Conservation (phyloP, 2,797 vertebrate genomes). For the Acanthopagrus latus region DNA sequence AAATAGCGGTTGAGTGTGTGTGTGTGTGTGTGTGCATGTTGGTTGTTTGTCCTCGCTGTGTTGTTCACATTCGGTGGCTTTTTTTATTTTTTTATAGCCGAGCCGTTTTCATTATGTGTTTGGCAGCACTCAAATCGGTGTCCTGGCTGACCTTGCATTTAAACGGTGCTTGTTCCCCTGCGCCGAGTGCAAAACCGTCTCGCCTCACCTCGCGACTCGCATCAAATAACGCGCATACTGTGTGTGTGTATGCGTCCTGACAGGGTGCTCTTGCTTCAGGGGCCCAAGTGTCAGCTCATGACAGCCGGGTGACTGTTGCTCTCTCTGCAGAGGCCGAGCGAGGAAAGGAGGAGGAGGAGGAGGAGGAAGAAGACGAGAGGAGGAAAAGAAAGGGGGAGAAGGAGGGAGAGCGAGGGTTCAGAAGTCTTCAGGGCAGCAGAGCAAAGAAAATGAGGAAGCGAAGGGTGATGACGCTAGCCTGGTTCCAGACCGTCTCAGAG, state of each 20-base stretch:
- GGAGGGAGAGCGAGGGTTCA: background rate
- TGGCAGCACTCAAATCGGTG: conserved; percentile 12
- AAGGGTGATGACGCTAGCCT: conserved; percentile 3
- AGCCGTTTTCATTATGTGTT: conserved; percentile 31
- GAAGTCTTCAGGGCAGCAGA: background rate
- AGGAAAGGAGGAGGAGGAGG: background rate
- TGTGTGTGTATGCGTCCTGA: background rate
- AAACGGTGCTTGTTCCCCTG: background rate
- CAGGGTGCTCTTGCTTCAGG: conserved; percentile 21
- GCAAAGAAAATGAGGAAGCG: conserved; percentile 34
- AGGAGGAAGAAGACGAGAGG: background rate
- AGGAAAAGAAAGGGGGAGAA: background rate
- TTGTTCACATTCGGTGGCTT: background rate
- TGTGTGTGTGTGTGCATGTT: background rate
- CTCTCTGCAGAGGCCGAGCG: conserved; percentile 22
- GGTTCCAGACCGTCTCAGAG: conserved; percentile 29
- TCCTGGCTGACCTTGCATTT: conserved; percentile 35
- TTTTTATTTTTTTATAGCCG: background rate
- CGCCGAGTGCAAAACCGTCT: conserved; percentile 11
- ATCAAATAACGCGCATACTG: conserved; percentile 4
- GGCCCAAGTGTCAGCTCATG: conserved; percentile 61
- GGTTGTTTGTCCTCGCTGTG: background rate
- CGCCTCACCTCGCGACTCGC: conserved; percentile 9
- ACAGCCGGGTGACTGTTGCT: conserved; percentile 53
- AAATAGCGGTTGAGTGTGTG: background rate